Conservation (phyloP, 2,888 invertebrate genomes). For the Glaucopsyche alexis region DNA sequence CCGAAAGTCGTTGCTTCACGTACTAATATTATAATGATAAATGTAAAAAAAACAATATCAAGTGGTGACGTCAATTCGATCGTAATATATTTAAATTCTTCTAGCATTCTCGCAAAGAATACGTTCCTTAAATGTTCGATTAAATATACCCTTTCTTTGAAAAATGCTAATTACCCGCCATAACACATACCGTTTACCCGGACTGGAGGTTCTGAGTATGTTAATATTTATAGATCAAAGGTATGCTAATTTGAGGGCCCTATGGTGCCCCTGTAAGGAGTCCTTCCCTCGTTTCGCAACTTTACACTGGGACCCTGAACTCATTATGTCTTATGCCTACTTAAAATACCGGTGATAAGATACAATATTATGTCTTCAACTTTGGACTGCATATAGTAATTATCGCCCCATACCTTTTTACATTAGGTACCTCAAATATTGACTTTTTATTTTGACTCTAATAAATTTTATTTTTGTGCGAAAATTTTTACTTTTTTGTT, state of each 20-base stretch:
- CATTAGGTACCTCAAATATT: no score
- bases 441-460: no score
- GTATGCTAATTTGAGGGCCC: conserved; percentile 20
- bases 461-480: no score
- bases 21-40: background rate
- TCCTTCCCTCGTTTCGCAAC: background rate
- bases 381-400: no score
- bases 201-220: conserved; percentile 6
- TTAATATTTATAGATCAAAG: conserved; percentile 26
- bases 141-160: background rate
- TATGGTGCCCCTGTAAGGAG: conserved; percentile 21
- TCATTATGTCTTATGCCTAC: background rate
- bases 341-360: background rate
- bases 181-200: conserved; percentile 4
- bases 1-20: no score
- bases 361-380: no score
- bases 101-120: background rate
- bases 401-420: no score
- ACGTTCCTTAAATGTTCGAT: background rate
- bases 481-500: no score
- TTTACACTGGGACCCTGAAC: background rate
- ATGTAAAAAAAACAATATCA: background rate
- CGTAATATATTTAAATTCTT: conserved; percentile 11
- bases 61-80: background rate
- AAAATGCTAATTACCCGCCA: conserved; percentile 3